Evolutionary conservation across 2,113 vertebrate species (phyloP).

Genomic region (Neotragus pygmaeus): DNA sequence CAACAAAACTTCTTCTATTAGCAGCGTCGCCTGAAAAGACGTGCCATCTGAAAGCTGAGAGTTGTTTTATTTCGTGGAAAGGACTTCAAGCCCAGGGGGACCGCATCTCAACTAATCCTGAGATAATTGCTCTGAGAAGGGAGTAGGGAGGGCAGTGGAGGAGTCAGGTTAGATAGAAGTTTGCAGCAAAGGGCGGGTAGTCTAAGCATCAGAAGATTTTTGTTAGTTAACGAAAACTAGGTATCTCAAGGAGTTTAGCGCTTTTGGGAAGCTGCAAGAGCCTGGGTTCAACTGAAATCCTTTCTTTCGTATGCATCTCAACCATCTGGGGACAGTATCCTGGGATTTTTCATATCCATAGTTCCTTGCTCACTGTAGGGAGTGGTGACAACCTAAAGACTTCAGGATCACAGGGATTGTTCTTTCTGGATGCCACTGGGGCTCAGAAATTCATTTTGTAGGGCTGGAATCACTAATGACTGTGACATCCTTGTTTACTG

Average conservation of each 20-base stretch:
- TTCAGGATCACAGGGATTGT: background rate
- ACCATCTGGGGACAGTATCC: background rate
- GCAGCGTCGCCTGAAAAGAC: background rate
- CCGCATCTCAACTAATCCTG: background rate
- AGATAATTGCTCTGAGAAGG: background rate
- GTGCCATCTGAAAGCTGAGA: background rate
- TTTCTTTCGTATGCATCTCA: background rate
- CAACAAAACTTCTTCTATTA: background rate
- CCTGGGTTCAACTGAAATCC: background rate
- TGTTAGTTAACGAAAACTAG: background rate
- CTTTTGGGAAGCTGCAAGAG: background rate
- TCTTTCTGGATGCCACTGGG: background rate
- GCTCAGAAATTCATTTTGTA: background rate
- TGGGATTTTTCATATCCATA: background rate
- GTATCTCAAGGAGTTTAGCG: background rate
- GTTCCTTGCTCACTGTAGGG: background rate
- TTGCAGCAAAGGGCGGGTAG: background rate
- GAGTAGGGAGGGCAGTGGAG: background rate
- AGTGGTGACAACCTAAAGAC: background rate
- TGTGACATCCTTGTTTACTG: background rate
- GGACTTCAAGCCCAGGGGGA: background rate
- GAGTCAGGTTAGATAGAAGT: background rate
- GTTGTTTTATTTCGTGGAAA: background rate
- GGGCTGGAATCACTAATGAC: background rate
- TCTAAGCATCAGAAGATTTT: background rate